A percentile compares a stretch with the other conserved stretches of the same genome.
phyloP scores from a whole-genome alignment of 2,797 vertebrate species.

The Acanthornis magna region DNA sequence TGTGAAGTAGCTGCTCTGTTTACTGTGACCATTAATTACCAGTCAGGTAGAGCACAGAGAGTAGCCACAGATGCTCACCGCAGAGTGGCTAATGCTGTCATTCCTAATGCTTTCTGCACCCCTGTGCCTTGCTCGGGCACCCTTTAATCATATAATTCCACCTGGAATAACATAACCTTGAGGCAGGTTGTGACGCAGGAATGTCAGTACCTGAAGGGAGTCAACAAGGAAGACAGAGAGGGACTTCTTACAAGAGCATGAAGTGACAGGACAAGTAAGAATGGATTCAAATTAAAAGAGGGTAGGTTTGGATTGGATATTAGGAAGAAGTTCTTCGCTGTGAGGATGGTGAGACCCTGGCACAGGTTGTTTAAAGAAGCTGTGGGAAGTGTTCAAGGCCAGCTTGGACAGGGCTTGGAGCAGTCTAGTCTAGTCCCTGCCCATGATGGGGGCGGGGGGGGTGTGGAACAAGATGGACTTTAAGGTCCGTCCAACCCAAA shows the following conservation, averaged over 20 bases:
- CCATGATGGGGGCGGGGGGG: fast-evolving
- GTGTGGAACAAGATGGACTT: not conserved
- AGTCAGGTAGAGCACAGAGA: not conserved
- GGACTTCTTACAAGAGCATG: not conserved
- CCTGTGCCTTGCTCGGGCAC: fast-evolving
- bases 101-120: not conserved
- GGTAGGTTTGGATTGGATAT: not conserved
- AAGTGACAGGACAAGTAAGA: not conserved
- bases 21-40: not conserved
- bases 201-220: not conserved
- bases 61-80: not conserved
- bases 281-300: not conserved
- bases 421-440: not conserved
- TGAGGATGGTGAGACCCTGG: not conserved
- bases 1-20: not conserved
- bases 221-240: not conserved
- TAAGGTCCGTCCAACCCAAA: not conserved
- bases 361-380: not conserved
- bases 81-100: not conserved
- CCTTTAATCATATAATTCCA: not conserved
- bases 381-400: not conserved
- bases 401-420: not conserved
- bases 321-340: not conserved
- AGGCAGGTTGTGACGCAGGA: not conserved
- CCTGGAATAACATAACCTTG: not conserved